Conservation (phyloP, 2,888 invertebrate genomes). For the Parnassius smintheus region DNA sequence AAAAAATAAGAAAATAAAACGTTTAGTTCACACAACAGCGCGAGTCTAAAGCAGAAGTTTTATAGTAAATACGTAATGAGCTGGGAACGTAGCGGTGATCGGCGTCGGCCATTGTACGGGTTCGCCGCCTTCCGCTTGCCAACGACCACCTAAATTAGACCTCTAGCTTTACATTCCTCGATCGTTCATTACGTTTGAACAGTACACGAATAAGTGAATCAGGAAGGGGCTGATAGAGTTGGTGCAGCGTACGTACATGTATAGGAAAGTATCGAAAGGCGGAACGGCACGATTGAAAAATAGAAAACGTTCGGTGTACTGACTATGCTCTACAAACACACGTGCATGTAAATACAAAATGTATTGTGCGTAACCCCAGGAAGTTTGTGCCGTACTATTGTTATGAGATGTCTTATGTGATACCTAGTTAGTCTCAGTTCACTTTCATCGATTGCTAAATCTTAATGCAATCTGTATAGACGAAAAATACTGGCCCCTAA, state of each 20-base stretch:
- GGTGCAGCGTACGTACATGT: constrained; percentile 56
- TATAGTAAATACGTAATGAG: constrained; percentile 74
- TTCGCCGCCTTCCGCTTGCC: constrained; percentile 68
- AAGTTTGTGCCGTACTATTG: constrained; percentile 35
- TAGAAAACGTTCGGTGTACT: constrained; percentile 60
- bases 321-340: constrained; percentile 46
- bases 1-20: constrained; percentile 34
- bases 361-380: constrained; percentile 25
- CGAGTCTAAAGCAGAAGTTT: constrained; percentile 55
- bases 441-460: constrained; percentile 14
- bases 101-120: constrained; percentile 72
- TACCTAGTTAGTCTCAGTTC: background rate
- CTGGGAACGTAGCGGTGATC: constrained; percentile 72
- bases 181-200: constrained; percentile 45
- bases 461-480: too few species aligned
- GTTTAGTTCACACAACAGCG: constrained; percentile 44
- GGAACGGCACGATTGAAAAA: constrained; percentile 75
- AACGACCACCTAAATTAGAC: constrained; percentile 53
- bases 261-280: constrained; percentile 76
- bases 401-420: constrained; percentile 15
- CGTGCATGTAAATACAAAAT: constrained; percentile 57
- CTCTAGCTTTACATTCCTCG: constrained; percentile 49
- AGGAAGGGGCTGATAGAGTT: constrained; percentile 44
- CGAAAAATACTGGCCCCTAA: too few species aligned
- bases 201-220: constrained; percentile 40